These are phyloP conservation scores for Drosophila biarmipes DNA, from an alignment of 1,140 invertebrate genomes.

Conservation along the genomic window DNA sequence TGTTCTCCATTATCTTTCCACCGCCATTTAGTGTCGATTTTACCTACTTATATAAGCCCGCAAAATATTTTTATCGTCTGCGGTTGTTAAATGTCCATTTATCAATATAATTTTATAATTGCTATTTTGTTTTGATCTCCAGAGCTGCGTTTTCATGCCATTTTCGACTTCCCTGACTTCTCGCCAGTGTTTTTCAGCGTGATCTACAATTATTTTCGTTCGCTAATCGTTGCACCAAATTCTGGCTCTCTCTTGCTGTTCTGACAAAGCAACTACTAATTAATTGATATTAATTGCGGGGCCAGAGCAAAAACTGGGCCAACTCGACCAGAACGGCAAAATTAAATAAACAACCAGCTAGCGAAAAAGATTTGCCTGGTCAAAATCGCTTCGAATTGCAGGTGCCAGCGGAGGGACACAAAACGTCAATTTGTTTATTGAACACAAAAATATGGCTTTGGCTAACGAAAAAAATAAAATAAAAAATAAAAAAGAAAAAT, in stretches of 20 bases:
- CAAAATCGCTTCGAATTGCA: constrained; percentile 51
- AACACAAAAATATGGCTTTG: constrained; percentile 40
- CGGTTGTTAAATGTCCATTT: background rate
- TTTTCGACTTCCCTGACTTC: constrained; percentile 20
- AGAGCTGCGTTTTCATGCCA: constrained; percentile 6
- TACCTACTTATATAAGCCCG: background rate
- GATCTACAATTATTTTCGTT: constrained; percentile 22
- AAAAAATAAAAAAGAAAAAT: constrained; percentile 12
- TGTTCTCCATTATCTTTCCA: background rate
- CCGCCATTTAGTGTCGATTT: background rate
- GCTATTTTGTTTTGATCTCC: background rate
- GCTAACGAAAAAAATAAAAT: constrained; percentile 8
- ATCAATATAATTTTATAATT: constrained; percentile 8
- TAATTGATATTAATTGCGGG: constrained; percentile 72
- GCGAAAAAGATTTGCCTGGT: constrained; percentile 32
- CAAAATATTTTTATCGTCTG: background rate
- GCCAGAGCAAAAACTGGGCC: constrained; percentile 60
- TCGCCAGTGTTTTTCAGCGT: constrained; percentile 22
- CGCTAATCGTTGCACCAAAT: constrained; percentile 30
- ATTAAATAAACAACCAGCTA: constrained; percentile 16
- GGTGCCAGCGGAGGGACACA: constrained; percentile 28
- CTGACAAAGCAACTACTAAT: constrained; percentile 58
- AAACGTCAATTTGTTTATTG: constrained; percentile 71
- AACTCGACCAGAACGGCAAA: constrained; percentile 57
- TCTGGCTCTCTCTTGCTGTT: constrained; percentile 23